Evolutionary conservation across 1,140 invertebrate species (phyloP), one percentile per base, ranked within the genome.

Genomic region (Maniola jurtina): DNA sequence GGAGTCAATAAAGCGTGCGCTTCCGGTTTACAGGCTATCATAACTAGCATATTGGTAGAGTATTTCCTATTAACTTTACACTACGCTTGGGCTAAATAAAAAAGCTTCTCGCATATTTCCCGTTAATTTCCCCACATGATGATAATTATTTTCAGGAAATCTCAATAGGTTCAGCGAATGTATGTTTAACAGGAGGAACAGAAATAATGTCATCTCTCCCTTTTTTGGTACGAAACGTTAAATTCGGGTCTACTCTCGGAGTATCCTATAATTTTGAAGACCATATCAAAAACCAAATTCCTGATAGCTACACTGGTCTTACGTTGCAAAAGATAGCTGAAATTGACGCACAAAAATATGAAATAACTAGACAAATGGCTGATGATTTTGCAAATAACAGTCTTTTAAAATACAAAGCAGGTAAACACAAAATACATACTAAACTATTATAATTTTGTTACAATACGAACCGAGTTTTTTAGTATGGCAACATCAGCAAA

Each of bases 321-420:
- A 96, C 97, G 0, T 98, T 99, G 97, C 97, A 96, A 7, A 83
- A 97, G 52, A 99, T 98, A 33, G 98, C 98, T 9, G 99, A 99
- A 91, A 98, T 99, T 84, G 91, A 99, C 56, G 98, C 97, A 0
- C 95, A 94, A 56, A 95, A 98, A 79, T 98, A 96, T 84, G 94
- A 95, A 64, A 92, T 99, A 15, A 94, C 93, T 0, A 92, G 97
- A 66, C 93, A 96, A 70, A 96, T 98, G 70, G 96, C 95, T 59
- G 98, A 99, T 85, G 89, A 95, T 57, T 99, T 96, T 92, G 94
- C 98, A 6, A 80, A 98, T 0, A 35, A 79, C 64, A 99, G 98
- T 50, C 95, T 97, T 86, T 90, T 93, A 64, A 91, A 94, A 68
- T 98, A 96, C 95, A 95, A 95, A 87, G 92, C 93, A 86, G 95